Base-by-base conservation (phyloP, 2,888 invertebrate species). In the Macrophya annulata region DNA sequence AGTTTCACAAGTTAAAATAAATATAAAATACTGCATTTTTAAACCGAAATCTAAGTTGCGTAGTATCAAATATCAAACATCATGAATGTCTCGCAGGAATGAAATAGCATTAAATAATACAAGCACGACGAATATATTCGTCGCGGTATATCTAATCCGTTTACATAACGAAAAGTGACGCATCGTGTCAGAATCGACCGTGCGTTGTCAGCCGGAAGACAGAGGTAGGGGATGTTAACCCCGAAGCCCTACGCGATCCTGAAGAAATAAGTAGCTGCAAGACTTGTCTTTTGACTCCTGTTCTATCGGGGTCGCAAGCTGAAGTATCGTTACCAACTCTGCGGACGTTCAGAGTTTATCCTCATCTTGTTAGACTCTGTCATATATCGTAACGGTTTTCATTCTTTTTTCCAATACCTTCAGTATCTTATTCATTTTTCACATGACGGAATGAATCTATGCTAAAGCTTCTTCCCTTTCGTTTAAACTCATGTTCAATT, bases 231-330 rank as follows among this genome's bases (percentile, higher is more conserved):
- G 77, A 55, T 77, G 77, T 37, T 37, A 55, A 77, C 37, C 48
- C 81, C 77, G 81, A 81, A 81, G 81, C 81, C 81, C 3, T 62
- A 59, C 59, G 43, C 59, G 43, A 59, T 31, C 10, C 43, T 12
- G 4, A 62, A 81, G 37, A 81, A 81, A 21, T 81, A 81, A 81
- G 62, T 17, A 81, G 81, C 59, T 81, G 12, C 43, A 62, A 59
- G 81, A 81, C 59, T 81, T 81, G 81, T 81, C 81, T 81, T 62
- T 43, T 62, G 59, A 81, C 59, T 81, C 62, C 21, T 21, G 40
- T 21, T 62, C 59, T 81, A 81, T 81, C 81, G 81, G 81, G 81
- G 59, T 81, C 81, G 62, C 51, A 37, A 5, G 71, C 45, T 74
- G 72, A 25, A 45, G 43, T 74, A 74, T 31, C 45, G 43, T 45